Evolutionary conservation across 2,113 vertebrate genomes (phyloP), one percentile per base, ranked within the genome.

Genomic region (Microcebus murinus): DNA sequence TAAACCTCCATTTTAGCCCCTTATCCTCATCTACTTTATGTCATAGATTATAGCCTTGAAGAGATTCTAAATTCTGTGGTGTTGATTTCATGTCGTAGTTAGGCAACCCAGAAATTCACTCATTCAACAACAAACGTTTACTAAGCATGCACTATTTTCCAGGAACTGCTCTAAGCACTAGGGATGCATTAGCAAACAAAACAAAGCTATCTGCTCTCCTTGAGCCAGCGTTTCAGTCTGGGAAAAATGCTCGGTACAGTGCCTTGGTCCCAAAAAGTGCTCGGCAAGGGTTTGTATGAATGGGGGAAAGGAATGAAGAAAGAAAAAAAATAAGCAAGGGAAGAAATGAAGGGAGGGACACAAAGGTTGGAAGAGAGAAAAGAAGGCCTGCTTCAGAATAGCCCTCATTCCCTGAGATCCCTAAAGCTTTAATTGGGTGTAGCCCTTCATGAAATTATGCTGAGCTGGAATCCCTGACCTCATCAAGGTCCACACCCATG

Each of bases 391-490:
- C 8, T 27, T 20, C 81, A 70, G 55, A 86, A 86, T 0, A 55
- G 36, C 4, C 68, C 76, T 76, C 20, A 4, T 48, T 80, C 50
- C 61, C 27, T 0, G 31, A 82, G 18, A 23, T 8, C 52, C 52
- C 9, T 36, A 4, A n/a, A 45, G 82, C 61, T 90, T 61, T 36
- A 31, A 25, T 1, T 52, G 93, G 95, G 94, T 81, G 93, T 57
- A 36, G 70, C 45, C 61, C 18, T 31, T 95, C 11, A 0, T 27
- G 83, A 55, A 18, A 81, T 76, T n/a, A 31, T 2, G 34, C 52
- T n/a, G 50, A 65, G n/a, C 80, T 94, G 86, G 93, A 97, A 80
- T 90, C n/a, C 45, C 76, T 97, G 96, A 97, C 71, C 76, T 97
- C 96, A 97, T 93, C 27, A 8, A 8, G n/a, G 57, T 95, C 96